phyloP scores from a whole-genome alignment of 2,113 vertebrate genomes.

The Cynoglossus semilaevis region DNA sequence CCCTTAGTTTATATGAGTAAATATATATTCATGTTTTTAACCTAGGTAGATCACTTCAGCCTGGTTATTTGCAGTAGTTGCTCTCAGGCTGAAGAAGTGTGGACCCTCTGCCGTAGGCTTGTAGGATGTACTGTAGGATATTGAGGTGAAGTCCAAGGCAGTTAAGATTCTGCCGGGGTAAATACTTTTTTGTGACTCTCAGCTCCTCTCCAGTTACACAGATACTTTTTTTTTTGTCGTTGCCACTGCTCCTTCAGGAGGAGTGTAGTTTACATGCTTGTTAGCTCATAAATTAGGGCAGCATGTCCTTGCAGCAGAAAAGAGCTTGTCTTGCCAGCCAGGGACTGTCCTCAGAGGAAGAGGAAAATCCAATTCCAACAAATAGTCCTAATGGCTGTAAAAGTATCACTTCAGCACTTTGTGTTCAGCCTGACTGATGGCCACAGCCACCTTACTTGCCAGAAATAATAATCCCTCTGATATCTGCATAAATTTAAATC shows the following conservation, averaged over 20 bases:
- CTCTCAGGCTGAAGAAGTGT: too few species aligned
- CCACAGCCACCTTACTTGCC: slow-evolving; percentile 9
- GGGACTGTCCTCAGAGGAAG: slow-evolving; percentile 36
- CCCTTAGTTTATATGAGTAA: too few species aligned
- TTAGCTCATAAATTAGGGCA: slow-evolving; percentile 75
- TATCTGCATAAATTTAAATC: slow-evolving; percentile 54
- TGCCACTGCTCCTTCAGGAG: slow-evolving; percentile 41
- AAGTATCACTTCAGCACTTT: slow-evolving; percentile 61
- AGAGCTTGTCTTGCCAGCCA: slow-evolving; percentile 59
- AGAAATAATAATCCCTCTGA: slow-evolving; percentile 29
- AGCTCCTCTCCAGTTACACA: slow-evolving; percentile 38
- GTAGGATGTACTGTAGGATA: too few species aligned
- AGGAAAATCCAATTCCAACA: slow-evolving; percentile 62
- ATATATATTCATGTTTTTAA: too few species aligned
- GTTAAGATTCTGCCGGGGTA: slow-evolving; percentile 30
- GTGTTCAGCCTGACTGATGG: slow-evolving; percentile 23
- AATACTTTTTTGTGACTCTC: slow-evolving; percentile 17
- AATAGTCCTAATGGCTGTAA: slow-evolving; percentile 32
- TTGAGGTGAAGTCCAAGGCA: too few species aligned
- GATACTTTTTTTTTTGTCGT: slow-evolving; percentile 30
- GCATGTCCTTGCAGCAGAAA: slow-evolving; percentile 69
- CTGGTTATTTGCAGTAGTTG: too few species aligned
- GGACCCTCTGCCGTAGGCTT: too few species aligned
- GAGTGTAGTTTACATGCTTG: slow-evolving; percentile 68
- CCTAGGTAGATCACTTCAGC: too few species aligned